These are phyloP conservation scores for Rhagonycha lutea DNA, from an alignment of 2,888 invertebrate species.

Conservation along the genomic window DNA sequence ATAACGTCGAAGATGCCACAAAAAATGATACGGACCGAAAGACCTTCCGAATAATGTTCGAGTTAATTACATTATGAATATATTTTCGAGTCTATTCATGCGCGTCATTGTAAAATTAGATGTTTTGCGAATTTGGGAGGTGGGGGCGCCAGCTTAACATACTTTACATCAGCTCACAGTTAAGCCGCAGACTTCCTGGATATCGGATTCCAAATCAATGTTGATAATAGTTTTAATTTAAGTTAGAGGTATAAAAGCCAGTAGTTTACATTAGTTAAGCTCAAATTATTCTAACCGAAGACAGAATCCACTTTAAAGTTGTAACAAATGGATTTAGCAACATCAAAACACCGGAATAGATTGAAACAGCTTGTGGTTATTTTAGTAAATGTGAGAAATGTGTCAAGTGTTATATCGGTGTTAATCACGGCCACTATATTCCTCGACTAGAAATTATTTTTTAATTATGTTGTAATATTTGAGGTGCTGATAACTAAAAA, in stretches of 20 bases:
- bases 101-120: no score
- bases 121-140: no score
- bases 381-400: neutral
- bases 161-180: no score
- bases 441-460: neutral
- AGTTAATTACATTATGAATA: no score
- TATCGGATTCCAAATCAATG: neutral
- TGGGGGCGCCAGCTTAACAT: no score
- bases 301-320: neutral
- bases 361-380: neutral
- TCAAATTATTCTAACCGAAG: neutral
- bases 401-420: neutral
- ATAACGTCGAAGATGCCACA: no score
- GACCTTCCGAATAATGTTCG: no score
- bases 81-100: no score
- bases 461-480: neutral
- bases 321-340: neutral
- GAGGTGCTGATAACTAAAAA: neutral
- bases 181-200: no score
- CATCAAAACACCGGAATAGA: neutral
- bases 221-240: neutral
- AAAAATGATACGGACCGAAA: no score
- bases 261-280: neutral
- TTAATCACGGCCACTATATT: neutral
- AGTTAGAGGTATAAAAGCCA: neutral